A percentile compares a stretch with the other conserved stretches of the same genome.
Conservation (phyloP, 2,888 invertebrate species). For the Coleophora flavipennella region DNA sequence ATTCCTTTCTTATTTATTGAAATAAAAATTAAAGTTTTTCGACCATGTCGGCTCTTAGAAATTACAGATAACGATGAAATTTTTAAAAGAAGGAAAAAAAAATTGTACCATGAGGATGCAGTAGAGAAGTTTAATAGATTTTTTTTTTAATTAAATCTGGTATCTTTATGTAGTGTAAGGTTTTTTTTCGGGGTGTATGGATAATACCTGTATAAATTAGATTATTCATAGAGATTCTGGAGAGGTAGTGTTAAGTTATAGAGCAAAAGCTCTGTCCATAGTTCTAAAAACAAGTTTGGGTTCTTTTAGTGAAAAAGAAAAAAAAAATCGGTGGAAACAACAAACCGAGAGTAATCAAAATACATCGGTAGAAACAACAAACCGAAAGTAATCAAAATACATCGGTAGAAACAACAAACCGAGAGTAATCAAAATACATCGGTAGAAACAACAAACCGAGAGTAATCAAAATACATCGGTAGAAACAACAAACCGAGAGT, state of each 20-base stretch:
- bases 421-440: conserved; percentile 9
- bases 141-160: conserved; percentile 28
- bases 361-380: conserved; percentile 1
- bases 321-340: conserved; percentile 1
- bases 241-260: conserved; percentile 45
- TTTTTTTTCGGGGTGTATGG: conserved; percentile 61
- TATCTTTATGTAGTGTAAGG: conserved; percentile 45
- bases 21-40: too few relatives aligned
- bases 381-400: conserved; percentile 10
- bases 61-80: conserved; percentile 16
- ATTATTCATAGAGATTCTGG: conserved; percentile 52
- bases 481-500: too few relatives aligned
- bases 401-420: background rate
- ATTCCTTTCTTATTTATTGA: too few relatives aligned
- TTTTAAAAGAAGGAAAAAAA: conserved; percentile 21
- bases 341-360: conserved; percentile 8
- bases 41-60: too few relatives aligned
- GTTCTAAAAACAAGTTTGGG: conserved; percentile 50
- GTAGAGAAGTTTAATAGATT: conserved; percentile 30
- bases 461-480: conserved; percentile 12
- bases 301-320: conserved; percentile 42
- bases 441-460: background rate
- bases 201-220: conserved; percentile 65
- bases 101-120: conserved; percentile 50
- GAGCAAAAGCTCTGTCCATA: conserved; percentile 44